Evolutionary conservation across 2,797 vertebrate species (phyloP).

Genomic region (Gobionotothen gibberifrons): DNA sequence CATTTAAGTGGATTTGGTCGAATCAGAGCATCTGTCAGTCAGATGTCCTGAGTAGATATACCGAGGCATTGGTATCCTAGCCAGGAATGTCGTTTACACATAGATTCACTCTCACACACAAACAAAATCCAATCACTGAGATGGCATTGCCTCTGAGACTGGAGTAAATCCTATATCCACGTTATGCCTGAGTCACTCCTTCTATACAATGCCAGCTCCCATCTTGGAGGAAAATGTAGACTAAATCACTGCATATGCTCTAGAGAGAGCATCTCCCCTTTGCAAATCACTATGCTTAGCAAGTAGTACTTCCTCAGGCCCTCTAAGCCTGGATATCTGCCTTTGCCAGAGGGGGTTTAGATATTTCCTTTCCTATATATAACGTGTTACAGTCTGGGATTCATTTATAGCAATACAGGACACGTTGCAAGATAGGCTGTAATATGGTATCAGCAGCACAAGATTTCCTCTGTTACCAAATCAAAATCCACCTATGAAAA

Average conservation of each 20-base stretch:
- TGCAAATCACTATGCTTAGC: constrained; percentile 57
- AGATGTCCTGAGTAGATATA: constrained; percentile 28
- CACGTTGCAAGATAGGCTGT: constrained; percentile 17
- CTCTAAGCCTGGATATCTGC: constrained; percentile 53
- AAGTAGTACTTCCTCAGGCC: constrained; percentile 46
- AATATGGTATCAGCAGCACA: constrained; percentile 1
- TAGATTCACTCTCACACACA: constrained; percentile 20
- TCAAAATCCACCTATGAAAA: constrained; percentile 12
- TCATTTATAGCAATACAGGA: constrained; percentile 32
- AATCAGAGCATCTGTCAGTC: constrained; percentile 48
- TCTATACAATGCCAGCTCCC: constrained; percentile 36
- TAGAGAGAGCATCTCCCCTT: constrained; percentile 28
- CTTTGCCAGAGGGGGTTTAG: constrained; percentile 28
- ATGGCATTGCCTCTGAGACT: constrained; percentile 25
- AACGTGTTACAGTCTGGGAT: constrained; percentile 16
- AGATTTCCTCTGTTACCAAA: constrained; percentile 12
- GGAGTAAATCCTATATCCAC: constrained; percentile 46
- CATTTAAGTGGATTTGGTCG: constrained; percentile 51
- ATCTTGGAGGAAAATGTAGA: constrained; percentile 42
- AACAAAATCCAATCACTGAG: constrained; percentile 45
- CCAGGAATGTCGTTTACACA: constrained; percentile 18
- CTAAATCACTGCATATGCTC: constrained; percentile 59
- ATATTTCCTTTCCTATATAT: constrained; percentile 61
- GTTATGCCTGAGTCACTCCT: constrained; percentile 40
- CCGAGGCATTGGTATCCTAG: constrained; percentile 8